Base-by-base conservation (phyloP, 2,113 vertebrate genomes). In the Solenodon paradoxus region DNA sequence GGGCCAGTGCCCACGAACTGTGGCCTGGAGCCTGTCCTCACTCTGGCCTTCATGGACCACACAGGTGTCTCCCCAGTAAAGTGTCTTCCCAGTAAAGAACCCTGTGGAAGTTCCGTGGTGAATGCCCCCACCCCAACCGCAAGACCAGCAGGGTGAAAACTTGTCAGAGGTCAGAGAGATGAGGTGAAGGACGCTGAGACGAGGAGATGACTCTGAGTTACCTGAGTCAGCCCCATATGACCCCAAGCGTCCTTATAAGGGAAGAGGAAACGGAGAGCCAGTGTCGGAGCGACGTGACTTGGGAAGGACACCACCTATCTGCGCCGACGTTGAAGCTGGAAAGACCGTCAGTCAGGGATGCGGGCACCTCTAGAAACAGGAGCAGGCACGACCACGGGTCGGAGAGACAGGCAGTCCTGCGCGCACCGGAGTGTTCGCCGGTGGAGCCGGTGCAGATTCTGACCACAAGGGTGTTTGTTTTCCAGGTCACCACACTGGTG, bases 331-430 rank as follows among this genome's bases (percentile, higher is more conserved):
- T 19, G 11, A 68, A 47, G 6, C 20, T 15, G 7, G 38, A 57
- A 13, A 10, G 15, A n/a, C n/a, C 2, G 2, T 35, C 22, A 35
- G 40, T 20, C 30, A 4, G 26, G 22, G 3, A 68, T 0, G 1
- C 22, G 22, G 38, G 49, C 4, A 20, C 49, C 63, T 90, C 38
- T 35, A 32, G 49, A 13, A 42, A 10, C 51, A 45, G 61, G 22
- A 16, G 68, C 32, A 90, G 51, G 51, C 38, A 55, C 55, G 51
- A 32, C 19, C 68, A 47, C 0, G 10, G 1, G 19, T 38, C 10
- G 75, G 20, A 68, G 2, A 32, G 57, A 57, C 2, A 19, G n/a
- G n/a, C 6, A 45, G 28, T 40, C 30, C 30, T 15, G 10, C 3
- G 3, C 15, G 17, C 12, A 8, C 28, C 35, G 51, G 51, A 0